Conservation (phyloP, 2,113 vertebrate species). For the Semnornis frantzii region DNA sequence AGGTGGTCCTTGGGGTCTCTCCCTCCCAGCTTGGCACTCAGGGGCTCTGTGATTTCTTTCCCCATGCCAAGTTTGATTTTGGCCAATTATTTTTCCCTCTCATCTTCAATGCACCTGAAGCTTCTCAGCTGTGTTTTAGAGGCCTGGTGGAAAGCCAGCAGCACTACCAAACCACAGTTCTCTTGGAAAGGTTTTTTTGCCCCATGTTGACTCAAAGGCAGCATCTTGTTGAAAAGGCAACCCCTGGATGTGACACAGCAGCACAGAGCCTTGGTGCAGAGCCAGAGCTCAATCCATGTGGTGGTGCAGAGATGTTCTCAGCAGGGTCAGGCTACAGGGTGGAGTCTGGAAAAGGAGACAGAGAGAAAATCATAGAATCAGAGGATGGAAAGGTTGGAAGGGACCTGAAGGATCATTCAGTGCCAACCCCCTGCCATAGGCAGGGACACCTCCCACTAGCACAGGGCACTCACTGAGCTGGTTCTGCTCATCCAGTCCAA, state of each 20-base stretch:
- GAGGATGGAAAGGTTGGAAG: too few relatives aligned
- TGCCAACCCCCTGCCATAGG: too few relatives aligned
- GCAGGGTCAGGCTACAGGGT: neutral
- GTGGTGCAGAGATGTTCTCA: neutral
- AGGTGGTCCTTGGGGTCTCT: too few relatives aligned
- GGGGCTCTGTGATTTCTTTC: neutral
- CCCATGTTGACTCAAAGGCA: neutral
- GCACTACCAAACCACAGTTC: neutral
- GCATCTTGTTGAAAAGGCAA: neutral
- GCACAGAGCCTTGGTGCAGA: neutral
- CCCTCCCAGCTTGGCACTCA: too few relatives aligned
- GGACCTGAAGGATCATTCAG: too few relatives aligned
- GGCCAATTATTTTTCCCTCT: neutral
- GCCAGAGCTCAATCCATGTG: neutral
- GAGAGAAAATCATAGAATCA: too few relatives aligned
- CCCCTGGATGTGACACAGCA: neutral
- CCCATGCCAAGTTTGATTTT: neutral
- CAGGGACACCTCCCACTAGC: too few relatives aligned
- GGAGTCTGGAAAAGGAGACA: slow-evolving; percentile 67
- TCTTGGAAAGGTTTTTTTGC: neutral
- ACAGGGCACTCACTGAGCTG: too few relatives aligned
- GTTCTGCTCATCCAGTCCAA: too few relatives aligned
- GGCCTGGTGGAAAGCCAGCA: neutral
- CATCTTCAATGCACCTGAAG: neutral
- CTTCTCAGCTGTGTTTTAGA: neutral